phyloP scores from a whole-genome alignment of 2,888 invertebrate genomes.

The Parapristionchus giblindavisi region DNA sequence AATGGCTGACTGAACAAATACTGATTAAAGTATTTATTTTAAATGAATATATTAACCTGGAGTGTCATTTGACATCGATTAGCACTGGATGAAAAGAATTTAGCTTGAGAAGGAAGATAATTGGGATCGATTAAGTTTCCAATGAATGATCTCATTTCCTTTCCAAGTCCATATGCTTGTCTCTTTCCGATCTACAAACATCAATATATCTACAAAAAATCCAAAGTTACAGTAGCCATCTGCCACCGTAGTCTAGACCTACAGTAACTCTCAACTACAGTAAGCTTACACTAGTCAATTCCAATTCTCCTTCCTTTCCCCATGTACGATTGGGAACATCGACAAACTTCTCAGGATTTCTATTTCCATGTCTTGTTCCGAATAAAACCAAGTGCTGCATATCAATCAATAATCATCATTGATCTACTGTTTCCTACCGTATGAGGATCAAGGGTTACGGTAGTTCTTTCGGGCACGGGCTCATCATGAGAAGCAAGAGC shows the following conservation, averaged over 20 bases:
- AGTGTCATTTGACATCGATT: slow-evolving; percentile 62
- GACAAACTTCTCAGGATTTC: slow-evolving; percentile 51
- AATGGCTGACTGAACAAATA: slow-evolving; percentile 47
- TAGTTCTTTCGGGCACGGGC: neutral
- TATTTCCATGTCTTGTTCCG: slow-evolving; percentile 50
- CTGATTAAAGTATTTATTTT: neutral
- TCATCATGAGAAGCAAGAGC: neutral
- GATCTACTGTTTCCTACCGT: slow-evolving; percentile 24
- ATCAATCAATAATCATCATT: neutral
- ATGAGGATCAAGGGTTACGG: slow-evolving; percentile 10
- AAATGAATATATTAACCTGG: slow-evolving; percentile 42
- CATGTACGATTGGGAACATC: slow-evolving; percentile 37
- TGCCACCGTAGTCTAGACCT: neutral
- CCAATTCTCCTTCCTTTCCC: slow-evolving; percentile 50
- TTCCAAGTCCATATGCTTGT: slow-evolving; percentile 56
- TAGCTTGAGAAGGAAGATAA: slow-evolving; percentile 49
- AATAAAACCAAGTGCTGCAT: slow-evolving; percentile 30
- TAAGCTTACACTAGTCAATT: slow-evolving; percentile 46
- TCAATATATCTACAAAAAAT: too few relatives aligned
- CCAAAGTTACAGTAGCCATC: too few relatives aligned
- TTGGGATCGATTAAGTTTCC: slow-evolving; percentile 42
- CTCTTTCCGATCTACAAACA: slow-evolving; percentile 52
- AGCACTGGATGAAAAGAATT: slow-evolving; percentile 56
- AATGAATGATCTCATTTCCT: slow-evolving; percentile 50
- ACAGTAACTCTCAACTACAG: neutral